Base-by-base conservation (phyloP, 2,888 invertebrate genomes). In the Microplitis manilae region DNA sequence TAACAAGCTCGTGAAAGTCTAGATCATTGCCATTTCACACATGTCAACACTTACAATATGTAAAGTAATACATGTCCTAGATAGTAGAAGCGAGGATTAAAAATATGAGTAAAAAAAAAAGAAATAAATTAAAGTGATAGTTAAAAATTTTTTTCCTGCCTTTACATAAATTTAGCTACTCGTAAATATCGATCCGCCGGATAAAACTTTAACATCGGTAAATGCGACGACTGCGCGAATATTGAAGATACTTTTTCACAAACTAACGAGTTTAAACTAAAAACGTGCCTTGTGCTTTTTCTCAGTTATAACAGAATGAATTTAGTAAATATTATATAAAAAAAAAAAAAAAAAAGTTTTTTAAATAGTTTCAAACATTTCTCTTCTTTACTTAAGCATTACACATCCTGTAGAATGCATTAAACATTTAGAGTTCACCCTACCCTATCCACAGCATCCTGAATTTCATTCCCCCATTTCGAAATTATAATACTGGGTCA, bases 131-230 rank as follows among this genome's bases (percentile, higher is more conserved):
- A 61, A 15, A 67, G 15, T 15, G n/a, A 30, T 30, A 30, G 30
- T 30, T 39, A 67, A 67, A 67, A 67, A 6, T 9, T 9, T 30
- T 6, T 15, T 39, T 68, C 68, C 68, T 39, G 40, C 68, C 7
- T 15, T n/a, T 6, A n/a, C 15, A 40, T 39, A 68, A 68, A 68
- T 68, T 68, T 68, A 40, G 68, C 68, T 39, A 68, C 68, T 68
- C 17, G 40, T 50, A 50, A 13, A 50, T 50, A 50, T 50, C 50
- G 50, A 50, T 50, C 50, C 50, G 50, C 50, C 50, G 13, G 13
- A 50, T 50, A 8, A 50, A 50, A 50, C 7, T 50, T 50, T 50
- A 50, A 50, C 50, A 50, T 50, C 50, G 13, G 50, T 50, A 50
- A 50, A 50, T 50, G 50, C 13, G 50, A 50, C 50, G 50, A 50